Percentiles rank a stretch among this genome's conserved stretches.
Conservation (phyloP, 37 sponge, comb jelly and placozoan genomes). For the Haliclona indistincta region DNA sequence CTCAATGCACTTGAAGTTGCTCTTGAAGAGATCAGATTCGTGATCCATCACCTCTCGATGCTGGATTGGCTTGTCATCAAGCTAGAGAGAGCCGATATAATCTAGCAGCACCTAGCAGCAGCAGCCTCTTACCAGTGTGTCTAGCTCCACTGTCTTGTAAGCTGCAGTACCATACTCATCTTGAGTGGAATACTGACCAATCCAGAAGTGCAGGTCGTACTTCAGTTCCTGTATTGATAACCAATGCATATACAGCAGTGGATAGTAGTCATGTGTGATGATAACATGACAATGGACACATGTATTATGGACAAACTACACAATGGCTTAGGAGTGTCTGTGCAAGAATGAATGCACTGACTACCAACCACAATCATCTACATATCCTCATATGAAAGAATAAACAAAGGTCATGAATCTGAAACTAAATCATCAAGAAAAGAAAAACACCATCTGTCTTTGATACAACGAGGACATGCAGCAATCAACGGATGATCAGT, state of each 20-base stretch:
- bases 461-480: neutral
- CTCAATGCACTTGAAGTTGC: conserved; percentile 68
- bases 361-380: neutral
- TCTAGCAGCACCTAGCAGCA: no score
- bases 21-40: conserved; percentile 77
- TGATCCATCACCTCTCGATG: conserved; percentile 83
- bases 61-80: conserved; percentile 88
- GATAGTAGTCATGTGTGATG: neutral
- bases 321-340: neutral
- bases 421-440: no score
- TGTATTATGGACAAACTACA: neutral
- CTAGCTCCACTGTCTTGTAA: conserved; percentile 77
- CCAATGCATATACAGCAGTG: neutral
- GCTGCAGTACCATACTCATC: conserved; percentile 78
- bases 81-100: conserved; percentile 12
- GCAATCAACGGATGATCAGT: neutral
- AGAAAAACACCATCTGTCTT: no score
- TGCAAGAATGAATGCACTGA: no score
- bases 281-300: neutral
- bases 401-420: no score
- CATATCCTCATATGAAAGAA: no score
- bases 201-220: conserved; percentile 75
- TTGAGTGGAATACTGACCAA: conserved; percentile 65
- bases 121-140: conserved; percentile 50
- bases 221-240: conserved; percentile 29